Conservation (phyloP, 2,797 vertebrate genomes). For the Nyctalus aviator region DNA sequence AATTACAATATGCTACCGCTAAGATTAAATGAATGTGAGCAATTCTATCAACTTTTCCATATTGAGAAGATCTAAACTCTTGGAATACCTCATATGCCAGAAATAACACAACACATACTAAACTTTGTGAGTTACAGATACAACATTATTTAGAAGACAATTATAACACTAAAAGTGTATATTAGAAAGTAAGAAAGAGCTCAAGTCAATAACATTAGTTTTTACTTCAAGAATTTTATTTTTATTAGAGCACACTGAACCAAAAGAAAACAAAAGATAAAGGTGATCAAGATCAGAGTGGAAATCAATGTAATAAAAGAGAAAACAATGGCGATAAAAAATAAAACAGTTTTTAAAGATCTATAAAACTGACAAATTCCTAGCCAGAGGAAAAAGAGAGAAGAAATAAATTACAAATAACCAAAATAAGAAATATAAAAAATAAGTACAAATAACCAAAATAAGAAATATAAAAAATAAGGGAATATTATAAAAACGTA, state of each 20-base stretch:
- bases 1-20: not conserved
- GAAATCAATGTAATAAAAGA: not conserved
- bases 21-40: not conserved
- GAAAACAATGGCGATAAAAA: not conserved
- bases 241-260: not conserved
- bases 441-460: not conserved
- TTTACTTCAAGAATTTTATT: not conserved
- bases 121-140: not conserved
- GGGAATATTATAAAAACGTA: not conserved
- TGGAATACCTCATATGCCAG: not conserved
- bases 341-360: not conserved
- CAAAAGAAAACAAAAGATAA: not conserved
- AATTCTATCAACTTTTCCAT: slow-evolving; percentile 8
- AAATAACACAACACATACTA: not conserved
- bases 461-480: not conserved
- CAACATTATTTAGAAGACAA: not conserved
- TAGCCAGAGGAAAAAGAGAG: not conserved
- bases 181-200: slow-evolving; percentile 10
- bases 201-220: not conserved
- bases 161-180: not conserved
- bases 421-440: too few species aligned
- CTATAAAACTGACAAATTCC: not conserved
- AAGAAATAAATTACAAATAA: not conserved
- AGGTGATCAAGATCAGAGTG: not conserved
- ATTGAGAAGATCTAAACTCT: not conserved